Percentiles rank a stretch among this genome's conserved stretches.
Conservation (phyloP, 2,888 invertebrate genomes). For the Chymomyza amoena region DNA sequence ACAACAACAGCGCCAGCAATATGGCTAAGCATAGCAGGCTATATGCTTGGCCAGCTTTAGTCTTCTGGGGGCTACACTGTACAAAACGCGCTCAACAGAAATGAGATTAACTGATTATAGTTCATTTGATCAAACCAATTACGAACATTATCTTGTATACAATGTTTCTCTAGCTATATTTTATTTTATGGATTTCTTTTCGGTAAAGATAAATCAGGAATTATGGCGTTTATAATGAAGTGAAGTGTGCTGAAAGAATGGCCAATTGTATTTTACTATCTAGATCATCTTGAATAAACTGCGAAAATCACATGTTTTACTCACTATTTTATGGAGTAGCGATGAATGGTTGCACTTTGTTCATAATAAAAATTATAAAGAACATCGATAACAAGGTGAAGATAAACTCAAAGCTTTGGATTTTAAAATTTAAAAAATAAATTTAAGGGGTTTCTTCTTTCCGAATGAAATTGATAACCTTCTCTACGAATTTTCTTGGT, state of each 20-base stretch:
- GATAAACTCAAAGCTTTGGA: too few species aligned
- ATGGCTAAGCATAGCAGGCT: not conserved
- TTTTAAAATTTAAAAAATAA: too few species aligned
- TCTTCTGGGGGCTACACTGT: not conserved
- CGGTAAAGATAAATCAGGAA: not conserved
- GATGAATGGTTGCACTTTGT: not conserved
- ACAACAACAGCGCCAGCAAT: constrained; percentile 33
- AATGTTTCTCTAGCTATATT: not conserved
- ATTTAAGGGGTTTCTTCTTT: too few species aligned
- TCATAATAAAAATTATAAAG: not conserved
- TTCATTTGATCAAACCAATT: not conserved
- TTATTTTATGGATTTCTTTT: not conserved
- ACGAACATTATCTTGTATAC: not conserved
- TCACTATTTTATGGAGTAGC: not conserved
- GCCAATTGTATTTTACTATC: not conserved
- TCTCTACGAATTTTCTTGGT: too few species aligned
- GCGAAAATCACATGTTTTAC: not conserved
- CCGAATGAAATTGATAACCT: too few species aligned
- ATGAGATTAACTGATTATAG: not conserved
- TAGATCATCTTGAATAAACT: not conserved
- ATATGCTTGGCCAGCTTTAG: not conserved
- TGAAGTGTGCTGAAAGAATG: not conserved
- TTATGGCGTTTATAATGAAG: not conserved
- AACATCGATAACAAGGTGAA: not conserved
- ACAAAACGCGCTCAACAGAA: not conserved